Evolutionary conservation across 1,140 invertebrate species (phyloP).

Genomic region (Nephotettix cincticeps): DNA sequence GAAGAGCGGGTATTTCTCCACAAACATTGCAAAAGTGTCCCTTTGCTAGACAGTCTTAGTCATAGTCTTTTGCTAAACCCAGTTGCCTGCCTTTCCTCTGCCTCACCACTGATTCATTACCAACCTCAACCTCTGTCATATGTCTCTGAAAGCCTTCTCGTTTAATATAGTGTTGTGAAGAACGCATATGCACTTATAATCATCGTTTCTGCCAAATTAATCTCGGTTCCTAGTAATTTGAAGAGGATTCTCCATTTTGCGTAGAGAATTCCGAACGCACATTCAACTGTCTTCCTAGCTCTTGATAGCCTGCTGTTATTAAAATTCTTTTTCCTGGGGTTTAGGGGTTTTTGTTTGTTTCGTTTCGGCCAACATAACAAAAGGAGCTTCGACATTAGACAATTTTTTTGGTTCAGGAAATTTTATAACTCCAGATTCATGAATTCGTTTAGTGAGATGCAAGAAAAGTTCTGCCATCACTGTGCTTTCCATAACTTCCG

Average conservation of each 20-base stretch:
- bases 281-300: slow-evolving; percentile 49
- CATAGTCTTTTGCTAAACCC: background rate
- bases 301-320: slow-evolving; percentile 46
- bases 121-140: slow-evolving; percentile 3
- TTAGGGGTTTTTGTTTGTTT: slow-evolving; percentile 45
- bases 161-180: slow-evolving; percentile 29
- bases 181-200: slow-evolving; percentile 22
- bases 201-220: background rate
- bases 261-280: slow-evolving; percentile 51
- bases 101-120: background rate
- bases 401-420: slow-evolving; percentile 19
- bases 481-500: slow-evolving; percentile 48
- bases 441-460: slow-evolving; percentile 26
- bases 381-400: slow-evolving; percentile 26
- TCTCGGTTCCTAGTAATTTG: slow-evolving; percentile 16
- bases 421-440: slow-evolving; percentile 10
- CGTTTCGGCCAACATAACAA: slow-evolving; percentile 45
- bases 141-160: slow-evolving; percentile 2
- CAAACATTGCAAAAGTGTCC: slow-evolving; percentile 10
- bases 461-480: slow-evolving; percentile 43
- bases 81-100: background rate
- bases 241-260: slow-evolving; percentile 28
- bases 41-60: too few relatives aligned
- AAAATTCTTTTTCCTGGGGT: slow-evolving; percentile 43
- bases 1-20: background rate